Evolutionary conservation across 2,888 invertebrate genomes (phyloP).

Genomic region (Nematopogon swammerdamellus): DNA sequence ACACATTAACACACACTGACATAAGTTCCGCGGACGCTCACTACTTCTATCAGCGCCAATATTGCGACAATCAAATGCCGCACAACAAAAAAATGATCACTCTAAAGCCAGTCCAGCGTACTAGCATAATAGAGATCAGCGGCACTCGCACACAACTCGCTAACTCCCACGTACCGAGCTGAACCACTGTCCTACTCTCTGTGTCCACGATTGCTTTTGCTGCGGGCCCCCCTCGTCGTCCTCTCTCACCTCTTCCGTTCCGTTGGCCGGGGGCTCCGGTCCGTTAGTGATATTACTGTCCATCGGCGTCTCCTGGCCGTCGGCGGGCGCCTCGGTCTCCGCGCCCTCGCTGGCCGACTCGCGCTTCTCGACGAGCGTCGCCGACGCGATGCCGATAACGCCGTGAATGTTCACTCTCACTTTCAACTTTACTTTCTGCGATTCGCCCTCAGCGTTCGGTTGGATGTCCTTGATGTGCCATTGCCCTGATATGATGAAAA

Average conservation of each 20-base stretch:
- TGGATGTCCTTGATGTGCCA: constrained; percentile 81
- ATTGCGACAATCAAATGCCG: too few relatives aligned
- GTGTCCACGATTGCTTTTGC: constrained; percentile 64
- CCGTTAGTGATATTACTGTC: constrained; percentile 42
- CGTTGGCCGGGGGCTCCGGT: constrained; percentile 21
- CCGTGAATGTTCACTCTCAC: constrained; percentile 93
- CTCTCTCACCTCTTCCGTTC: constrained; percentile 51
- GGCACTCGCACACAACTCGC: too few relatives aligned
- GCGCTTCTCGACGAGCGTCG: constrained; percentile 78
- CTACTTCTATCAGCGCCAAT: too few relatives aligned
- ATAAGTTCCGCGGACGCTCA: too few relatives aligned
- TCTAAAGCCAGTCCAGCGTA: too few relatives aligned
- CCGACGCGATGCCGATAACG: constrained; percentile 83
- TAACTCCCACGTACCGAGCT: constrained; percentile 63
- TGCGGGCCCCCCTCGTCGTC: constrained; percentile 40
- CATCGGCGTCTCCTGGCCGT: constrained; percentile 37
- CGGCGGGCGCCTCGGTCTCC: constrained; percentile 18
- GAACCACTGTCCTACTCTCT: constrained; percentile 69
- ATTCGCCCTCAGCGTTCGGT: constrained; percentile 83
- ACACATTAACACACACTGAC: too few relatives aligned
- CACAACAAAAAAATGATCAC: too few relatives aligned
- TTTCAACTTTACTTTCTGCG: constrained; percentile 95
- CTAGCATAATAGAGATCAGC: too few relatives aligned
- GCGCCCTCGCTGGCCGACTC: constrained; percentile 41
- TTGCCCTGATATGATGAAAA: constrained; percentile 49